Percentiles rank a stretch among this genome's conserved stretches.
Conservation (phyloP, 2,888 invertebrate species). For the Salpingus planirostris region DNA sequence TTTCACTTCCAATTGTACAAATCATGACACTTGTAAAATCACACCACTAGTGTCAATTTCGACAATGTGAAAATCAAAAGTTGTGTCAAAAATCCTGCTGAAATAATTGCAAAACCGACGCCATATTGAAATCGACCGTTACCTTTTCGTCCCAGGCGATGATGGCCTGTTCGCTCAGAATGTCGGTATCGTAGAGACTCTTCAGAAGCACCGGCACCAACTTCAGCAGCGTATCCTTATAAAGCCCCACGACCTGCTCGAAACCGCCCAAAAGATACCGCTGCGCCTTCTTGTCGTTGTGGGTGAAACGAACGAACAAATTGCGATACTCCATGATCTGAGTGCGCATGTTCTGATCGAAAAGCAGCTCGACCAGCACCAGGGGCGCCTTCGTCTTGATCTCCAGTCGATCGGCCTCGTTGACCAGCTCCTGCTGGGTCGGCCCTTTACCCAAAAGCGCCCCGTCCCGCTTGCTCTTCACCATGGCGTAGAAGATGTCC, state of each 20-base stretch:
- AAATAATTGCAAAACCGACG: too few relatives aligned
- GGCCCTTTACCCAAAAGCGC: slow-evolving; percentile 51
- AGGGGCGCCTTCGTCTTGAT: slow-evolving; percentile 89
- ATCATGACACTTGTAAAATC: too few relatives aligned
- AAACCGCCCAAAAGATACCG: slow-evolving; percentile 90
- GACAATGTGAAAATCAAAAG: too few relatives aligned
- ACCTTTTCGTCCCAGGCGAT: slow-evolving; percentile 95
- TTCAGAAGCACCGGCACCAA: slow-evolving; percentile 57
- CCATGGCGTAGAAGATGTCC: slow-evolving; percentile 85
- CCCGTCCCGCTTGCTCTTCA: slow-evolving; percentile 57
- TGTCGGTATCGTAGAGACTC: slow-evolving; percentile 89
- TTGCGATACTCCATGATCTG: slow-evolving; percentile 64
- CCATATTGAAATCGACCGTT: too few relatives aligned
- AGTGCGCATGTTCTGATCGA: slow-evolving; percentile 56
- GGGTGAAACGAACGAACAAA: slow-evolving; percentile 72
- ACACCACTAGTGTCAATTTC: too few relatives aligned
- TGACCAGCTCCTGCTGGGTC: slow-evolving; percentile 61
- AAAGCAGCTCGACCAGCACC: slow-evolving; percentile 85
- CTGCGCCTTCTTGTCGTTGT: slow-evolving; percentile 75
- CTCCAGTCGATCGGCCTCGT: slow-evolving; percentile 86
- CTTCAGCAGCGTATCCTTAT: slow-evolving; percentile 69
- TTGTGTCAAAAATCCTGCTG: too few relatives aligned
- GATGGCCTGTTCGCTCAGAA: slow-evolving; percentile 88
- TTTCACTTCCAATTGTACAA: too few relatives aligned
- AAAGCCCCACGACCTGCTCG: slow-evolving; percentile 82